Conservation (phyloP, 2,888 invertebrate genomes). For the Scaeva pyrastri region DNA sequence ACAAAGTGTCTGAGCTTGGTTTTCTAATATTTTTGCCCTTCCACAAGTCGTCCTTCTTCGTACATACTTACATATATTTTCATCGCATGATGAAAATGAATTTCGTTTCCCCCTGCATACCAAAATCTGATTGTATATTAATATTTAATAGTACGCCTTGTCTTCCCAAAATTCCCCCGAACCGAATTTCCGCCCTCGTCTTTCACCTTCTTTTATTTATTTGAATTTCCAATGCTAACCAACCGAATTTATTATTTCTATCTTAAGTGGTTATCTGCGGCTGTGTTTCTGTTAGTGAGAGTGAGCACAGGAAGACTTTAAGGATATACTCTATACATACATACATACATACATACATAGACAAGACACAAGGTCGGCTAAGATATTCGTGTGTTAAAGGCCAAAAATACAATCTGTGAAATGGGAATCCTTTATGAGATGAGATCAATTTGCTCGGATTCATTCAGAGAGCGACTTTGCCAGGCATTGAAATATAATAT, state of each 20-base stretch:
- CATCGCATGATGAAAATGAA: constrained; percentile 62
- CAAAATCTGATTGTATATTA: constrained; percentile 76
- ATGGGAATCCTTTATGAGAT: constrained; percentile 67
- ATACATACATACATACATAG: background rate
- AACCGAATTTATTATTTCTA: constrained; percentile 74
- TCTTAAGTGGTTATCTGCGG: constrained; percentile 72
- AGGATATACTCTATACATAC: background rate
- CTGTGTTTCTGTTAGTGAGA: constrained; percentile 29
- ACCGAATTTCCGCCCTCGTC: constrained; percentile 4
- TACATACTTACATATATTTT: too few species aligned
- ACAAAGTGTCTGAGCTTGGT: constrained; percentile 14
- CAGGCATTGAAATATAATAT: background rate
- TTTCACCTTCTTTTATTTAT: constrained; percentile 70
- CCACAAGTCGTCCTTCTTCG: background rate
- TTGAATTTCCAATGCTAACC: constrained; percentile 72
- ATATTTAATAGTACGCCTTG: constrained; percentile 65
- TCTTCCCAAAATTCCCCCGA: background rate
- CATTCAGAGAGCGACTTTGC: constrained; percentile 31
- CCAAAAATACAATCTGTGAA: constrained; percentile 28
- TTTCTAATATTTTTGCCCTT: constrained; percentile 48
- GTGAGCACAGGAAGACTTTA: background rate
- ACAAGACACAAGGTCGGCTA: background rate
- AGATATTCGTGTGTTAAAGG: background rate
- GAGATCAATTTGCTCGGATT: constrained; percentile 73
- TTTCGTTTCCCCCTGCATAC: constrained; percentile 71